phyloP scores from a whole-genome alignment of 2,797 vertebrate species.

The Melanogrammus aeglefinus region DNA sequence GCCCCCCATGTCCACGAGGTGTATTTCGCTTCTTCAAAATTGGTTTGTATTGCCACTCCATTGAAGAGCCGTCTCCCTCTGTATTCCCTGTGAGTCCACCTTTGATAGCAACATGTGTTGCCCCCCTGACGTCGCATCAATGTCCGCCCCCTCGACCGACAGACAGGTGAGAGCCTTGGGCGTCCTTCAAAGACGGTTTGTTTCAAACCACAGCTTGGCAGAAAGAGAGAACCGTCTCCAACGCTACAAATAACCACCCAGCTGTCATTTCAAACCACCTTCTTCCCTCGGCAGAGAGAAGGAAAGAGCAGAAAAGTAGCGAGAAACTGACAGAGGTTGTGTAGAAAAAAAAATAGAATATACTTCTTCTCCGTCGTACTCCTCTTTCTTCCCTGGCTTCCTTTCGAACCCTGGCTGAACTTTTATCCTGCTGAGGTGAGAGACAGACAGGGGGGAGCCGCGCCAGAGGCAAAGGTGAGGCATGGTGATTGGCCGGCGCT shows the following conservation, averaged over 20 bases:
- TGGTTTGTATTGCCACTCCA: not conserved
- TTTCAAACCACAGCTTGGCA: constrained; percentile 26
- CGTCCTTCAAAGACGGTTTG: constrained; percentile 18
- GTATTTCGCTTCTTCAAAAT: not conserved
- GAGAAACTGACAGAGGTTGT: constrained; percentile 39
- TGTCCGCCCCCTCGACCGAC: constrained; percentile 20
- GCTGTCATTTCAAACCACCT: constrained; percentile 45
- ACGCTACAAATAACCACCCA: constrained; percentile 30
- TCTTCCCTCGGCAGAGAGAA: constrained; percentile 31
- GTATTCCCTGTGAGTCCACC: not conserved
- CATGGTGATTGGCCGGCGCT: too few species aligned
- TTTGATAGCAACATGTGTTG: not conserved
- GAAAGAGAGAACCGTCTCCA: constrained; percentile 19
- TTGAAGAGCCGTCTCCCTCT: not conserved
- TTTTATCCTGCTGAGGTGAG: constrained; percentile 44
- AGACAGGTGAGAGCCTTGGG: constrained; percentile 26
- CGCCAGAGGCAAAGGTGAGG: not conserved
- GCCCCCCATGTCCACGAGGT: too few species aligned
- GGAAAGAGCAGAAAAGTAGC: constrained; percentile 34
- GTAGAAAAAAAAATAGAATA: not conserved
- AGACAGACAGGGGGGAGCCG: not conserved
- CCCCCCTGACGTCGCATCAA: not conserved
- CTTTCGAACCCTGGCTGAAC: constrained; percentile 65
- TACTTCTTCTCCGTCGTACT: constrained; percentile 17
- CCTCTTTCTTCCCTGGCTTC: constrained; percentile 32